Evolutionary conservation across 2,888 invertebrate species (phyloP), one percentile per base, ranked within the genome.

Genomic region (Caenorhabditis sp.): DNA sequence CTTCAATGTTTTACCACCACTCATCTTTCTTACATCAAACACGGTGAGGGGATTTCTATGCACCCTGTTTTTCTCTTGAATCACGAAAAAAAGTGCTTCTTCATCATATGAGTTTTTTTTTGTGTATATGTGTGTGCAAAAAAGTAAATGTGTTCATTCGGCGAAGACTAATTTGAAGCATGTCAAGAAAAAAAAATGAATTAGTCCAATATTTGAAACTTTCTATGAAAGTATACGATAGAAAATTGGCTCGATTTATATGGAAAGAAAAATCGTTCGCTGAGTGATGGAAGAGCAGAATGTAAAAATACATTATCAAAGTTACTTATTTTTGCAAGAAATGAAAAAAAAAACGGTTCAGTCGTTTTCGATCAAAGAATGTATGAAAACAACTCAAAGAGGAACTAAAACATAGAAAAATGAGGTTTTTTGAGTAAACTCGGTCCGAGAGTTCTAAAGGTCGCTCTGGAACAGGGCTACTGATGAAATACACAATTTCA

Each of bases 191-290:
- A 36, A 36, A 36, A 43, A 43, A 17, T 17, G 43, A 43, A 43
- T 43, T 43, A 43, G 43, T 43, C 43, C 43, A 43, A 43, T 43
- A 43, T 43, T 43, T 43, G 43, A 43, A 43, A 43, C 43, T 43
- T 43, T 43, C 17, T 43, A 43, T 17, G 14, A 17, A 17, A 12
- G 43, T 43, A 17, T 43, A 43, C 43, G 43, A 43, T 43, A 10
- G 12, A 17, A 43, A 43, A 43, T 43, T 43, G 43, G 43, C 43
- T 43, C 17, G 43, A 43, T 43, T 43, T 43, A 43, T 17, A 6
- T 6, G 17, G 14, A 5, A 17, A 43, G 14, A 43, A 43, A 43
- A 43, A 43, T 12, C 43, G 43, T 43, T 43, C 43, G n/a, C n/a
- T n/a, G n/a, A n/a, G n/a, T n/a, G n/a, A n/a, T n/a, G 31, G 31